These are phyloP conservation scores for Corythoichthys intestinalis DNA, from an alignment of 2,113 vertebrate genomes.

Conservation along the genomic window DNA sequence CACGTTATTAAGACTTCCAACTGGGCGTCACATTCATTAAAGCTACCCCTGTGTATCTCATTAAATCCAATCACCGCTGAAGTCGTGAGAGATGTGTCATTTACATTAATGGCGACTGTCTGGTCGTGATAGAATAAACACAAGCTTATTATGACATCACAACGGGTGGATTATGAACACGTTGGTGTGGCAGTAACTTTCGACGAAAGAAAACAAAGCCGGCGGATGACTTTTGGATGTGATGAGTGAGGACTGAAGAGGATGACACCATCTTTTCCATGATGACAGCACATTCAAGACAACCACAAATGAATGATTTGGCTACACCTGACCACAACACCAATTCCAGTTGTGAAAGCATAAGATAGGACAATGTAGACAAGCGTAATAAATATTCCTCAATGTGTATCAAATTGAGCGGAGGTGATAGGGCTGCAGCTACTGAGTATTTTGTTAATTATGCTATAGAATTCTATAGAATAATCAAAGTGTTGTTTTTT, in stretches of 20 bases:
- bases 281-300: slow-evolving; percentile 21
- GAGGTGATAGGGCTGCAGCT: slow-evolving; percentile 2
- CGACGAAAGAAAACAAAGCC: neutral
- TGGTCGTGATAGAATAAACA: neutral
- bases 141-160: neutral
- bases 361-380: slow-evolving; percentile 33
- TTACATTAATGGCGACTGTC: slow-evolving; percentile 7
- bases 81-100: neutral
- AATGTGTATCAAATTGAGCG: slow-evolving; percentile 19
- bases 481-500: too few species aligned
- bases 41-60: neutral
- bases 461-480: too few species aligned
- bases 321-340: slow-evolving; percentile 62
- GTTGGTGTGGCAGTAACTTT: neutral
- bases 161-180: neutral
- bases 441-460: neutral
- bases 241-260: slow-evolving; percentile 29
- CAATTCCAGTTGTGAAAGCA: slow-evolving; percentile 59
- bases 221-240: slow-evolving; percentile 8
- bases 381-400: slow-evolving; percentile 10
- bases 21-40: slow-evolving; percentile 9
- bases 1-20: slow-evolving; percentile 9
- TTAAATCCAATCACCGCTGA: neutral
- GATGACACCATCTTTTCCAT: slow-evolving; percentile 16
- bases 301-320: slow-evolving; percentile 56